Base-by-base conservation (phyloP, 2,888 invertebrate species). In the Eutolmus rufibarbis region DNA sequence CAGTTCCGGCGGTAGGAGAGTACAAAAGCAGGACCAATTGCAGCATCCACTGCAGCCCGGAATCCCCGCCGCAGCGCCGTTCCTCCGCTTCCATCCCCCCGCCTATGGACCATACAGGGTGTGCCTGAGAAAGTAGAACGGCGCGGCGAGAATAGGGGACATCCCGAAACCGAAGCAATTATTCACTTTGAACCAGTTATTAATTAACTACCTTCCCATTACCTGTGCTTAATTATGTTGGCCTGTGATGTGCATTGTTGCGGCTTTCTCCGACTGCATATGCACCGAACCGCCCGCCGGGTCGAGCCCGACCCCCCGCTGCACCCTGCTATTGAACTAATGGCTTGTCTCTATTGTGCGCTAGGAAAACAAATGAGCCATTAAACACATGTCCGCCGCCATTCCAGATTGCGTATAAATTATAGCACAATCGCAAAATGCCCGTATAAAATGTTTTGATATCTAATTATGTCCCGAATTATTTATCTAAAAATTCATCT, bases 131-230 rank as follows among this genome's bases (percentile, higher is more conserved):
- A 84, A 74, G 66, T 84, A 84, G 31, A 82, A 16, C 43, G 43
- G 56, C 19, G n/a, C n/a, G 66, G 66, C 66, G 66, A 23, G 66
- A 66, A 66, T 23, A 85, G 74, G 37, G 85, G 74, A 77, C 77
- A 51, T 86, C 23, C 77, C 31, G 23, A 86, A 86, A 79, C 86
- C 79, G 57, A 56, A 66, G 86, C 84, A 74, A 88, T 88, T 87
- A 88, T 79, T 87, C 88, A 88, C 78, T 85, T 84, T 85, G 84
- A 87, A 85, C 51, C 77, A 43, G 87, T 86, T 88, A 88, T 88
- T 88, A 88, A 88, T 88, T 88, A 88, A 88, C 88, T 88, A 86
- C 88, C 88, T 88, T 88, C 88, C 86, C 82, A 88, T 88, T 84
- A 88, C 79, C 86, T 88, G 88, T 81, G 57, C 87, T 87, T 88